Conservation (phyloP, 2,113 vertebrate species). For the Diadophis punctatus region DNA sequence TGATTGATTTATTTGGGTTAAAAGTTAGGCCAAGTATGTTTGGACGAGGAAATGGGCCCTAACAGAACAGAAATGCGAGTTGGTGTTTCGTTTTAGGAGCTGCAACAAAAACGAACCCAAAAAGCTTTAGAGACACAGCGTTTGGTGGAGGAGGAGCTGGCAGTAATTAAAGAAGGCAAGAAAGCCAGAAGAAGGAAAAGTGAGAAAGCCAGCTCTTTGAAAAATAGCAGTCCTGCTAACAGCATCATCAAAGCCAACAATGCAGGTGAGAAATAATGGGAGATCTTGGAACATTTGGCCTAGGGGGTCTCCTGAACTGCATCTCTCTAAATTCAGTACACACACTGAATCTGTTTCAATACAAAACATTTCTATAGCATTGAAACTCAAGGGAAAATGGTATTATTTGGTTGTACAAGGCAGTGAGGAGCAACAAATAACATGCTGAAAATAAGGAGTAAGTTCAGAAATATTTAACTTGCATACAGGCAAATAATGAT, state of each 20-base stretch:
- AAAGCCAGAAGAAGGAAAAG: slow-evolving; percentile 61
- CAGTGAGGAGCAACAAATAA: neutral
- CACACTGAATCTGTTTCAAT: neutral
- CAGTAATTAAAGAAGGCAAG: slow-evolving; percentile 51
- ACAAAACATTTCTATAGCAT: neutral
- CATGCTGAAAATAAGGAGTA: neutral
- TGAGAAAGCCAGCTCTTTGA: slow-evolving; percentile 41
- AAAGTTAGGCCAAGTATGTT: neutral
- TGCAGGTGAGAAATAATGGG: slow-evolving; percentile 60
- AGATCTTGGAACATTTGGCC: neutral
- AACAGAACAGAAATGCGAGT: fast-evolving
- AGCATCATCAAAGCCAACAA: slow-evolving; percentile 76
- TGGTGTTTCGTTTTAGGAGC: slow-evolving; percentile 68
- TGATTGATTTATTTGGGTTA: neutral
- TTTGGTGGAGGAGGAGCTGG: slow-evolving; percentile 59
- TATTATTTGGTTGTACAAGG: neutral
- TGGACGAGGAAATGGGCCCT: neutral
- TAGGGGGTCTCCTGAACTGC: too few species aligned
- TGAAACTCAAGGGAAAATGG: neutral
- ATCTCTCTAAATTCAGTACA: neutral
- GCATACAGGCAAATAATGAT: neutral
- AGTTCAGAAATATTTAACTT: neutral
- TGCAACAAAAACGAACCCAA: slow-evolving; percentile 84
- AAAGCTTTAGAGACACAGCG: slow-evolving; percentile 56
- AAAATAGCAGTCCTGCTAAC: slow-evolving; percentile 9